Conservation (phyloP, 2,797 vertebrate genomes). For the Falco concolor region DNA sequence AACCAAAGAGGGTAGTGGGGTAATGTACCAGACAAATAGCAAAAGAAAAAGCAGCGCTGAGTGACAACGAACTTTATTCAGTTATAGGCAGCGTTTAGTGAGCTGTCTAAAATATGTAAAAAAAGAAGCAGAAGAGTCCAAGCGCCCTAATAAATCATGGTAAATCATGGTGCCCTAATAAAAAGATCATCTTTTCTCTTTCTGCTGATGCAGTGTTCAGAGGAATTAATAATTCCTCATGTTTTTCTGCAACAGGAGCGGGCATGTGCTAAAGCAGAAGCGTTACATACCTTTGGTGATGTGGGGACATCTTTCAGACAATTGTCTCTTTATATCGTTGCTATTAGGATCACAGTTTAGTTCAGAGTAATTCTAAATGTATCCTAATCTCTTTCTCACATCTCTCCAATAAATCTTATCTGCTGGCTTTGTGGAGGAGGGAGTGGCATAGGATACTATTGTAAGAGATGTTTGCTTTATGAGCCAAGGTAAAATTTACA, state of each 20-base stretch:
- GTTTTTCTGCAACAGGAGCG: background rate
- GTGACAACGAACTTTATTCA: background rate
- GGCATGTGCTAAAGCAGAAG: background rate
- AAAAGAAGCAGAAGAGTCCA: background rate
- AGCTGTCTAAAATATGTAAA: background rate
- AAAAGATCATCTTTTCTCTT: background rate
- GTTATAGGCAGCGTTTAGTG: background rate
- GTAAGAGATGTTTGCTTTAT: background rate
- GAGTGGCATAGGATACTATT: background rate
- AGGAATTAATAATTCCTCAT: background rate
- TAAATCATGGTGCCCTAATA: background rate
- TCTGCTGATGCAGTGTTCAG: background rate
- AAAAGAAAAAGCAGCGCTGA: background rate
- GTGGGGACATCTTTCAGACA: background rate
- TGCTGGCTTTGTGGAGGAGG: background rate
- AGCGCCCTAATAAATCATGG: background rate
- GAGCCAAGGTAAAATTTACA: background rate
- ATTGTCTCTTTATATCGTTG: background rate
- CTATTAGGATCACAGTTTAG: background rate
- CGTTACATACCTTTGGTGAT: background rate
- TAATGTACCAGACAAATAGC: background rate
- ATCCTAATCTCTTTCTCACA: background rate
- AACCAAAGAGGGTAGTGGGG: background rate
- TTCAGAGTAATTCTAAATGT: background rate
- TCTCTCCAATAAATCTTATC: background rate